These are phyloP conservation scores for Lysandra coridon DNA, from an alignment of 2,888 invertebrate species.

Conservation along the genomic window DNA sequence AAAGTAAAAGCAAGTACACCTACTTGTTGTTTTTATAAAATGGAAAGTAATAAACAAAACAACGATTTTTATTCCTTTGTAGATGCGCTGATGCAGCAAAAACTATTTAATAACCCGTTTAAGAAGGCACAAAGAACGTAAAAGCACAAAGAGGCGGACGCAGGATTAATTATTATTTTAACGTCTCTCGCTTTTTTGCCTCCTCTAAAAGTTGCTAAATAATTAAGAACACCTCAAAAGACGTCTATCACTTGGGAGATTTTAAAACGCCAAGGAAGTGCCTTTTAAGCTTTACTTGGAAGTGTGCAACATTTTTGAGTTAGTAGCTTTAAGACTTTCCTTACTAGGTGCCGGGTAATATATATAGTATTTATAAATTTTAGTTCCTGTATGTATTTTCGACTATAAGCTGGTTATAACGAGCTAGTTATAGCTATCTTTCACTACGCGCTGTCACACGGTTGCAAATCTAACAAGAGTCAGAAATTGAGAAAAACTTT, in stretches of 20 bases:
- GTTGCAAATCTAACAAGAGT: too few relatives aligned
- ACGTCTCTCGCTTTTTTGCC: constrained; percentile 76
- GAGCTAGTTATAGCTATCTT: too few relatives aligned
- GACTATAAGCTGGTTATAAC: too few relatives aligned
- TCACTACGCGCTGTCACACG: too few relatives aligned
- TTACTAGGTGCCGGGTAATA: neutral
- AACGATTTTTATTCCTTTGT: constrained; percentile 45
- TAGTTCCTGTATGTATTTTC: neutral
- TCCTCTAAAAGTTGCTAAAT: constrained; percentile 75
- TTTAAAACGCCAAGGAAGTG: constrained; percentile 50
- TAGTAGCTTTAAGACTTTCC: constrained; percentile 38
- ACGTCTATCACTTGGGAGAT: constrained; percentile 56
- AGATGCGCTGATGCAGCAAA: constrained; percentile 65
- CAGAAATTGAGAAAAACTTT: too few relatives aligned
- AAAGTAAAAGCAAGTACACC: too few relatives aligned
- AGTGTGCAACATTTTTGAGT: constrained; percentile 36
- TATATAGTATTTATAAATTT: constrained; percentile 22
- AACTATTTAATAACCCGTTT: constrained; percentile 76
- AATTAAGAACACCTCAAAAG: constrained; percentile 73
- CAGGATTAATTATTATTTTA: constrained; percentile 81
- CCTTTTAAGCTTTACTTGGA: constrained; percentile 39
- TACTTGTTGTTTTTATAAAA: neutral
- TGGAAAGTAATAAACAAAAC: constrained; percentile 8
- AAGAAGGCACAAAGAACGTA: constrained; percentile 65
- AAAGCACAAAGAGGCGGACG: constrained; percentile 60